Evolutionary conservation across 1,140 invertebrate genomes (phyloP).

Genomic region (Eupristina koningsbergeri): DNA sequence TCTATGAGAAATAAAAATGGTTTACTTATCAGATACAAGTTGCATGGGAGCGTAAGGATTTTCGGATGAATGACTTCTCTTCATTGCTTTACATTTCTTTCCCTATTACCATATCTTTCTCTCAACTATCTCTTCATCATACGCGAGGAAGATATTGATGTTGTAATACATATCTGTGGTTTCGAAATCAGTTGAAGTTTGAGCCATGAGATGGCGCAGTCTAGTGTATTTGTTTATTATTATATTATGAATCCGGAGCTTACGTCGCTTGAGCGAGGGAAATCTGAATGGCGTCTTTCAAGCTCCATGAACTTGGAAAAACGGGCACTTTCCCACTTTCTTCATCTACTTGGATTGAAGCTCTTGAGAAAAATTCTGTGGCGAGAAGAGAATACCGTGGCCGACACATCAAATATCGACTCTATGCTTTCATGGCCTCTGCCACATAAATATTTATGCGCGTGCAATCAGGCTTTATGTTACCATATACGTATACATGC

Average conservation of each 20-base stretch:
- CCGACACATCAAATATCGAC: conserved; percentile 11
- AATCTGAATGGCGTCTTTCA: conserved; percentile 31
- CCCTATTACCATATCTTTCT: neutral
- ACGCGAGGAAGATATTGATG: neutral
- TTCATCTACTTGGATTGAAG: neutral
- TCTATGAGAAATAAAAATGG: neutral
- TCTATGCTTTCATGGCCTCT: conserved; percentile 7
- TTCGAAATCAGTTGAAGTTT: neutral
- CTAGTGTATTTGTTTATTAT: neutral
- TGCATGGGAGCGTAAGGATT: neutral
- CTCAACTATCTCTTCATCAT: neutral
- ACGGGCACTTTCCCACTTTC: conserved; percentile 21
- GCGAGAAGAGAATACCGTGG: neutral
- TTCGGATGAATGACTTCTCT: neutral
- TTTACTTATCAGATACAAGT: neutral
- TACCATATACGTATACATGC: no score
- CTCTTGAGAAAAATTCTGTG: conserved; percentile 34
- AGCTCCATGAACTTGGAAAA: conserved; percentile 12
- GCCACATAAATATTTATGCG: conserved; percentile 60
- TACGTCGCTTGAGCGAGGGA: neutral
- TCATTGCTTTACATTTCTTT: neutral
- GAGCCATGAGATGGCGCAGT: neutral
- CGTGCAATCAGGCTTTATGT: conserved; percentile 49
- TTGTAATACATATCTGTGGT: neutral
- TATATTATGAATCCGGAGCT: neutral